These are phyloP conservation scores for Polylopha cassiicola DNA, from an alignment of 2,888 invertebrate genomes.

Conservation along the genomic window DNA sequence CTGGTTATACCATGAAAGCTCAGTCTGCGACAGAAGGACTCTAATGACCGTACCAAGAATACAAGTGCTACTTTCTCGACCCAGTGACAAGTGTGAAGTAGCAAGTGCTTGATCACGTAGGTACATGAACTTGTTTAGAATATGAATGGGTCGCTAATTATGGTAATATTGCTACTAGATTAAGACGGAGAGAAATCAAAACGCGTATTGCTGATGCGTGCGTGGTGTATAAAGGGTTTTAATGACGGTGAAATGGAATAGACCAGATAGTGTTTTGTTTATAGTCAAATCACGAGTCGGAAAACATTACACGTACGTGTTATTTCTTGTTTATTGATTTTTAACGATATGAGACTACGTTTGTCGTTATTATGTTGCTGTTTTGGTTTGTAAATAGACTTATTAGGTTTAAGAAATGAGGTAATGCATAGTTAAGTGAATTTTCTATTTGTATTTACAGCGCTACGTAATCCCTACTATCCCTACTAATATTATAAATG, in stretches of 20 bases:
- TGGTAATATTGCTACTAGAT: conserved; percentile 15
- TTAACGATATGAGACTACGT: no score
- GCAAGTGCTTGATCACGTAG: conserved; percentile 22
- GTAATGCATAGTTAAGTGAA: no score
- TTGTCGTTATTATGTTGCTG: no score
- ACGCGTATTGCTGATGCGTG: conserved; percentile 16
- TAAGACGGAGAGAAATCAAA: conserved; percentile 16
- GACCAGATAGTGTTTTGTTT: no score
- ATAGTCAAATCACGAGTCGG: no score
- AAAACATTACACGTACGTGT: no score
- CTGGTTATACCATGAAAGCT: conserved; percentile 53
- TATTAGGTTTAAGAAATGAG: no score
- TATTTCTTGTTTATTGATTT: no score
- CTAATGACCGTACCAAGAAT: conserved; percentile 56
- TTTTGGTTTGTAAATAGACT: no score
- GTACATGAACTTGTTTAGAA: conserved; percentile 25
- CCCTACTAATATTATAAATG: no score
- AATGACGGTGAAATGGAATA: conserved; percentile 4
- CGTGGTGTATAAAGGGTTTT: conserved; percentile 9
- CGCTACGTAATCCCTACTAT: no score
- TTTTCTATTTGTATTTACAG: no score
- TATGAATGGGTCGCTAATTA: conserved; percentile 23
- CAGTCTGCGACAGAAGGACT: conserved; percentile 35
- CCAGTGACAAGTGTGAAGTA: conserved; percentile 34
- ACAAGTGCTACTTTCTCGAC: conserved; percentile 57